A percentile compares a stretch with the other conserved stretches of the same genome.
phyloP scores from a whole-genome alignment of 2,113 vertebrate species.

The Embiotoca jacksoni region DNA sequence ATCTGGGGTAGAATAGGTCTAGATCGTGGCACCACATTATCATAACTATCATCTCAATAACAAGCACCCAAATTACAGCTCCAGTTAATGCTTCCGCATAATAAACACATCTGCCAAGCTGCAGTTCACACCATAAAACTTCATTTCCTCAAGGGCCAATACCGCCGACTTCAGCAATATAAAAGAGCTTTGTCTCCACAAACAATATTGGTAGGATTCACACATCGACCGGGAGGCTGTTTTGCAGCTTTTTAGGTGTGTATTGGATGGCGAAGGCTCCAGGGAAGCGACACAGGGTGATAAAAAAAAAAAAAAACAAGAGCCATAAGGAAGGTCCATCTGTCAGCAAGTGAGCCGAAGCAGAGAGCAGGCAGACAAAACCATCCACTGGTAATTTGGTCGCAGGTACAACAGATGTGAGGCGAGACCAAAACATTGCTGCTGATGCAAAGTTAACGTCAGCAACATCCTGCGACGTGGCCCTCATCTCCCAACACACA shows the following conservation, averaged over 20 bases:
- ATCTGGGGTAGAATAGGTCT: conserved; percentile 12
- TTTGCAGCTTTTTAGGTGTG: conserved; percentile 60
- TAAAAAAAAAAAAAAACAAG: conserved; percentile 35
- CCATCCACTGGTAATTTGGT: conserved; percentile 62
- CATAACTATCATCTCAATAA: conserved; percentile 58
- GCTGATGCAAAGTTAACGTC: conserved; percentile 62
- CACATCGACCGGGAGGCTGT: conserved; percentile 51
- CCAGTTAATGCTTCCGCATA: conserved; percentile 45
- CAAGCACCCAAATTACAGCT: conserved; percentile 52
- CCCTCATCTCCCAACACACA: conserved; percentile 51
- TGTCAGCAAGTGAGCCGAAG: conserved; percentile 72
- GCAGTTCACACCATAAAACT: conserved; percentile 63
- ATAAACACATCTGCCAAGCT: conserved; percentile 54
- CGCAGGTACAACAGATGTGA: conserved; percentile 76
- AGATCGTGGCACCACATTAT: conserved; percentile 32
- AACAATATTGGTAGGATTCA: conserved; percentile 64
- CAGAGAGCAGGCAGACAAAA: conserved; percentile 47
- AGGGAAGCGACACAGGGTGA: conserved; percentile 65
- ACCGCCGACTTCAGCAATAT: conserved; percentile 50
- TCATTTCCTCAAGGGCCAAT: conserved; percentile 63
- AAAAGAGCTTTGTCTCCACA: conserved; percentile 55
- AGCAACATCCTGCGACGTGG: conserved; percentile 41
- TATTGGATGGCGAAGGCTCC: conserved; percentile 45
- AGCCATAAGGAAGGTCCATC: conserved; percentile 83
- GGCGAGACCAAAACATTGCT: conserved; percentile 54